A percentile compares a stretch with the other conserved stretches of the same genome.
Evolutionary conservation across 2,888 invertebrate species (phyloP).

Genomic region (Leucophora obtusa): DNA sequence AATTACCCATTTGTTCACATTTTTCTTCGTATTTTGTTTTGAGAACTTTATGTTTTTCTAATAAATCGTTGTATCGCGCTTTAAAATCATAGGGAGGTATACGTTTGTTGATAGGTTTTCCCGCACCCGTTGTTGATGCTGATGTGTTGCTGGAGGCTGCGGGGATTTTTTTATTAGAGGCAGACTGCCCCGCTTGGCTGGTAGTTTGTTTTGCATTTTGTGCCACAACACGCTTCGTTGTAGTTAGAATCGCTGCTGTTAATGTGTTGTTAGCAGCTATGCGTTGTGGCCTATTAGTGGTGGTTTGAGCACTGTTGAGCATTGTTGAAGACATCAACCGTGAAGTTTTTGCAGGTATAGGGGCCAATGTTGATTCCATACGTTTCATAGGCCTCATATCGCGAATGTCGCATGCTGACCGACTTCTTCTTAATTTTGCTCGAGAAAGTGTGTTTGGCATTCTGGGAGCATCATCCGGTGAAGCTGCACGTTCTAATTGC

Average conservation of each 20-base stretch:
- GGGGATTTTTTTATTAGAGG: constrained; percentile 27
- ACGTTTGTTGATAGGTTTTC: constrained; percentile 79
- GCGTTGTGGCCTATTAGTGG: constrained; percentile 52
- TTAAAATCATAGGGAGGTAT: constrained; percentile 84
- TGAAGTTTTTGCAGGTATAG: constrained; percentile 72
- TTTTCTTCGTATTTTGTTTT: constrained; percentile 80
- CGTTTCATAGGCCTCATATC: constrained; percentile 70
- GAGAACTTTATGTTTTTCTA: constrained; percentile 81
- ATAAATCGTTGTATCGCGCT: constrained; percentile 82
- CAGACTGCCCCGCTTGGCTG: constrained; percentile 8
- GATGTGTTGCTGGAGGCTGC: constrained; percentile 46
- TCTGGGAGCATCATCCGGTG: constrained; percentile 71
- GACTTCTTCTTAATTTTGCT: constrained; percentile 73
- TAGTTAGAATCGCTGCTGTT: constrained; percentile 2
- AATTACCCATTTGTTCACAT: constrained; percentile 79
- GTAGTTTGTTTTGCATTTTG: constrained; percentile 12
- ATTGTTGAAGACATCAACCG: constrained; percentile 62
- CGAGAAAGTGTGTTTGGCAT: constrained; percentile 49
- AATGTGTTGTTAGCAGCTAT: constrained; percentile 44
- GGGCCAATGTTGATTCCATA: constrained; percentile 71
- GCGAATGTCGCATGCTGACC: constrained; percentile 72
- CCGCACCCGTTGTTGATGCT: constrained; percentile 65
- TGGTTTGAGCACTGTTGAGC: neutral
- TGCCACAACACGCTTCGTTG: constrained; percentile 21
- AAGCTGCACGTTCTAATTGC: constrained; percentile 70